A percentile compares a stretch with the other conserved stretches of the same genome.
Evolutionary conservation across 2,797 vertebrate species (phyloP).

Genomic region (Sebastiscus tertius): DNA sequence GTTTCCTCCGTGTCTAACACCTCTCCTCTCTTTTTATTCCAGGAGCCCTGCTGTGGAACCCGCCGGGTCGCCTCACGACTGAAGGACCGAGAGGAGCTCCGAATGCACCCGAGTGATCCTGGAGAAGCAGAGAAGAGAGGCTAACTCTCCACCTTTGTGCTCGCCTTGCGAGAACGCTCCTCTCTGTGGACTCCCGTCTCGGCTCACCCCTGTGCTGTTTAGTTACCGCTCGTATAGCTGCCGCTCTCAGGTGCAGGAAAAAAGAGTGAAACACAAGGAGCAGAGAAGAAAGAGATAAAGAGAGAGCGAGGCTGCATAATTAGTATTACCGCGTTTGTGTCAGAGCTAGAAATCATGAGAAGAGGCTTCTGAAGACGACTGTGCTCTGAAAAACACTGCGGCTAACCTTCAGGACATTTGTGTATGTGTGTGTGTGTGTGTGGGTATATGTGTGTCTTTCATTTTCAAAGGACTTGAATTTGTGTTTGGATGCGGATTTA

Average conservation of each 20-base stretch:
- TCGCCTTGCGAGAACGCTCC: constrained; percentile 52
- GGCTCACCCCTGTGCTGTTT: constrained; percentile 54
- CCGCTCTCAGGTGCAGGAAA: constrained; percentile 49
- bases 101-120: constrained; percentile 50
- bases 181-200: constrained; percentile 56
- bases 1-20: constrained; percentile 32
- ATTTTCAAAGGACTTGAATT: constrained; percentile 73
- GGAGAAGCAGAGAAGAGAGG: constrained; percentile 53
- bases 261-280: constrained; percentile 53
- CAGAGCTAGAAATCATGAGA: constrained; percentile 66
- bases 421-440: constrained; percentile 42
- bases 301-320: constrained; percentile 61
- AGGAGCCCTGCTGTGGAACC: constrained; percentile 55
- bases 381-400: constrained; percentile 58
- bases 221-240: constrained; percentile 40
- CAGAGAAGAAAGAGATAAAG: constrained; percentile 61
- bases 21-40: constrained; percentile 50
- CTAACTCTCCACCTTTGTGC: constrained; percentile 63
- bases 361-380: constrained; percentile 72
- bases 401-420: constrained; percentile 67
- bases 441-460: constrained; percentile 55
- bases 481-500: constrained; percentile 74
- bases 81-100: constrained; percentile 42
- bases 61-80: constrained; percentile 31
- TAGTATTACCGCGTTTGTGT: constrained; percentile 66